These are phyloP conservation scores for Papilio elwesi DNA, from an alignment of 2,888 invertebrate species.

Conservation along the genomic window DNA sequence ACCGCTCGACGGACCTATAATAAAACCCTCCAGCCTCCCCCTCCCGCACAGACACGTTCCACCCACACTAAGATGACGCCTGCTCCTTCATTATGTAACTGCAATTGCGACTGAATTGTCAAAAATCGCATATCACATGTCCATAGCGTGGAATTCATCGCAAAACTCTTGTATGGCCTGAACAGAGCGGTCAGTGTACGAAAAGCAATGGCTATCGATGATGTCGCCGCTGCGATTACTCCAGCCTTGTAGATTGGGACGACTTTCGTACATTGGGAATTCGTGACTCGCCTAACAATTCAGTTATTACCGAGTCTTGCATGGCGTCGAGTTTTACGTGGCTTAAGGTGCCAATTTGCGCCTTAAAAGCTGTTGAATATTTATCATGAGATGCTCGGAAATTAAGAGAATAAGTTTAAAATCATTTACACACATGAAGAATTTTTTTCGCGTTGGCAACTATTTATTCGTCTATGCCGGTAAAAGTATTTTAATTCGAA, in stretches of 20 bases:
- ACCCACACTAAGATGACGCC: constrained; percentile 77
- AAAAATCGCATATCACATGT: constrained; percentile 18
- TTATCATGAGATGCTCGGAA: constrained; percentile 11
- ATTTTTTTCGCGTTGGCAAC: background rate
- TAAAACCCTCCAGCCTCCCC: constrained; percentile 67
- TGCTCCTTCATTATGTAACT: constrained; percentile 41
- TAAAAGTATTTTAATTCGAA: background rate
- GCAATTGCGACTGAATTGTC: constrained; percentile 18
- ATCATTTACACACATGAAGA: background rate
- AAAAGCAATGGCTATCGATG: background rate
- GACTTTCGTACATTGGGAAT: constrained; percentile 69
- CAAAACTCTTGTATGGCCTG: background rate
- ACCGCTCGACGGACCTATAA: constrained; percentile 68
- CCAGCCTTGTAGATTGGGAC: constrained; percentile 68
- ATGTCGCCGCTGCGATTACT: constrained; percentile 54
- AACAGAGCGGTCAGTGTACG: constrained; percentile 27
- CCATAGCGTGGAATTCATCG: constrained; percentile 20
- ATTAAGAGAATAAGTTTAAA: constrained; percentile 14
- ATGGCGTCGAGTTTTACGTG: constrained; percentile 30
- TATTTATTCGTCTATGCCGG: background rate
- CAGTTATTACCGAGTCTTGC: constrained; percentile 53
- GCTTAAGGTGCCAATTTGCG: constrained; percentile 41
- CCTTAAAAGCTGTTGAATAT: constrained; percentile 38
- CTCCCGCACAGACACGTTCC: constrained; percentile 50
- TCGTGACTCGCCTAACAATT: constrained; percentile 76